phyloP scores from a whole-genome alignment of 2,113 vertebrate species.

The Alouatta palliata region DNA sequence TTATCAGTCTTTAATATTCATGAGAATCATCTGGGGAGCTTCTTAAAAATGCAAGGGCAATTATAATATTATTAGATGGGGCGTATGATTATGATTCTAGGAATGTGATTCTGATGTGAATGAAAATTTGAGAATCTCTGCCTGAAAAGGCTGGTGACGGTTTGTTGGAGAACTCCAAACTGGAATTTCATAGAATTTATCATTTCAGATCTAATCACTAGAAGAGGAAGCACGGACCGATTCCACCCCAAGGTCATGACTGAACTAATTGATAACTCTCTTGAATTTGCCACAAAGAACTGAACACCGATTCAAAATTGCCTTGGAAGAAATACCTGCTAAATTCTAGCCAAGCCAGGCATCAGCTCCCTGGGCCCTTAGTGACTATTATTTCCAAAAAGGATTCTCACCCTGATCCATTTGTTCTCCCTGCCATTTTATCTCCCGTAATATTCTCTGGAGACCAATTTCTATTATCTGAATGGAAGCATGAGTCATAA shows the following conservation, averaged over 20 bases:
- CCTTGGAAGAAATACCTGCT: constrained; percentile 34
- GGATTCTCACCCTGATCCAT: not conserved
- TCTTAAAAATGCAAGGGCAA: constrained; percentile 45
- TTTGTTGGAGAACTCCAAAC: not conserved
- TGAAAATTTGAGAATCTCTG: constrained; percentile 16
- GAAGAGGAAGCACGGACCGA: not conserved
- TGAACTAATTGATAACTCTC: constrained; percentile 45
- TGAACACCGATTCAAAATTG: not conserved
- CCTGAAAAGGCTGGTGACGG: not conserved
- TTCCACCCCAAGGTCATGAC: not conserved
- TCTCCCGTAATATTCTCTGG: constrained; percentile 48
- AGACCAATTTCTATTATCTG: constrained; percentile 70
- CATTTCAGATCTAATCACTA: not conserved
- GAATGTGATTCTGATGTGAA: not conserved
- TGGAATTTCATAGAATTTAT: not conserved
- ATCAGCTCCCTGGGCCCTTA: not conserved
- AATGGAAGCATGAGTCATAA: constrained; percentile 68
- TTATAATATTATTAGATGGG: not conserved
- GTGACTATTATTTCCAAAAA: constrained; percentile 55
- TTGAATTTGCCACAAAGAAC: constrained; percentile 32
- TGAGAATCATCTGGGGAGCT: not conserved
- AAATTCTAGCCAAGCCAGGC: not conserved
- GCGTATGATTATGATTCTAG: not conserved
- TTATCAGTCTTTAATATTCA: not conserved
- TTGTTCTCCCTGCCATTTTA: constrained; percentile 65